Conservation (phyloP, 2,797 vertebrate species). For the Distichodus sexfasciatus region DNA sequence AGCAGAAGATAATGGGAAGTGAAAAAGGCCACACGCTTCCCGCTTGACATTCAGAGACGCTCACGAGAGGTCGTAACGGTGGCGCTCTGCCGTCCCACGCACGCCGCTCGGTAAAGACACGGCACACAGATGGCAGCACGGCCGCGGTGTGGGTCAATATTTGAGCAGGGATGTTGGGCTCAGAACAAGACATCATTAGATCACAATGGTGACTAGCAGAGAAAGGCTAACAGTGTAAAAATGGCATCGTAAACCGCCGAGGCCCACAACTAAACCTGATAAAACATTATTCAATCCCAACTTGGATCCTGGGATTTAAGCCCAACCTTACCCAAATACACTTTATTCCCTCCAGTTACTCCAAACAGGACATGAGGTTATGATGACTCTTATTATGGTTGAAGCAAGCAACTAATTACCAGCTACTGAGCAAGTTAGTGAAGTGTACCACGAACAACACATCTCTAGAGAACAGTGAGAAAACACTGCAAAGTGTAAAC, state of each 20-base stretch:
- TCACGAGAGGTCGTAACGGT: not conserved
- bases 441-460: not conserved
- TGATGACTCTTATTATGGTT: not conserved
- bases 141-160: constrained; percentile 66
- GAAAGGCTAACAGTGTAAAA: constrained; percentile 56
- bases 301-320: too few relatives aligned
- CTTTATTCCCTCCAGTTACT: too few relatives aligned
- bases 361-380: too few relatives aligned
- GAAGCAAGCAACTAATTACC: constrained; percentile 3
- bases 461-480: constrained; percentile 54
- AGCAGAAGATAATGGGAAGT: not conserved
- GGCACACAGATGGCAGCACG: constrained; percentile 28
- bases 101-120: not conserved
- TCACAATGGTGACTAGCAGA: constrained; percentile 60
- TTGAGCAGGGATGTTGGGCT: constrained; percentile 60
- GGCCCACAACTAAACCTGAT: too few relatives aligned
- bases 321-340: too few relatives aligned
- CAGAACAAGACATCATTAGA: constrained; percentile 64
- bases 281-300: too few relatives aligned
- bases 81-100: constrained; percentile 14
- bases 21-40: not conserved
- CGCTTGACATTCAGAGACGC: constrained; percentile 6
- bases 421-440: not conserved
- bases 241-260: constrained; percentile 60
- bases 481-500: constrained; percentile 75